Conservation (phyloP, 2,888 invertebrate species). For the Lutraria lutraria region DNA sequence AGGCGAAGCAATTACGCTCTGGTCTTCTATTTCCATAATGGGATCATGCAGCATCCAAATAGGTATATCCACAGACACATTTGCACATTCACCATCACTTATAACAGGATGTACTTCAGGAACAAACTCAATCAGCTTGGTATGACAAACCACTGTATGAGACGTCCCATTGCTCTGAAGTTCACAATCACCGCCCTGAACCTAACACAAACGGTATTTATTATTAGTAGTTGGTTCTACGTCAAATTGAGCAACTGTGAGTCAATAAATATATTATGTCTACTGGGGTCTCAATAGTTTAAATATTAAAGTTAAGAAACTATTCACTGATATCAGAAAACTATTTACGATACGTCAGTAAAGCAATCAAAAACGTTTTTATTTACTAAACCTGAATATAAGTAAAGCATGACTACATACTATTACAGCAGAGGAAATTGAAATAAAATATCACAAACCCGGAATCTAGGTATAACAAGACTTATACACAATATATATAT, state of each 20-base stretch:
- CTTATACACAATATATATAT: neutral
- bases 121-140: neutral
- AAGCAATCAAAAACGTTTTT: no score
- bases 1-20: neutral
- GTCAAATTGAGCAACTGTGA: neutral
- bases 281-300: neutral
- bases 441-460: neutral
- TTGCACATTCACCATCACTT: neutral
- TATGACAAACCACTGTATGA: neutral
- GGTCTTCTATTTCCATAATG: constrained; percentile 15
- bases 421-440: neutral
- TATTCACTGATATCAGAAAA: no score
- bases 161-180: neutral
- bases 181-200: neutral
- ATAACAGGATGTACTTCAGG: neutral
- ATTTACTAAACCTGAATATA: no score
- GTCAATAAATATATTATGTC: neutral
- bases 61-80: neutral
- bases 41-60: constrained; percentile 16
- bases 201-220: neutral
- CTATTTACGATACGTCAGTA: no score
- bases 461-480: neutral
- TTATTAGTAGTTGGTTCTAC: neutral
- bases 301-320: no score
- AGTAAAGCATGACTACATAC: no score